phyloP scores from a whole-genome alignment of 2,797 vertebrate genomes.

The Pangasius krempfi region DNA sequence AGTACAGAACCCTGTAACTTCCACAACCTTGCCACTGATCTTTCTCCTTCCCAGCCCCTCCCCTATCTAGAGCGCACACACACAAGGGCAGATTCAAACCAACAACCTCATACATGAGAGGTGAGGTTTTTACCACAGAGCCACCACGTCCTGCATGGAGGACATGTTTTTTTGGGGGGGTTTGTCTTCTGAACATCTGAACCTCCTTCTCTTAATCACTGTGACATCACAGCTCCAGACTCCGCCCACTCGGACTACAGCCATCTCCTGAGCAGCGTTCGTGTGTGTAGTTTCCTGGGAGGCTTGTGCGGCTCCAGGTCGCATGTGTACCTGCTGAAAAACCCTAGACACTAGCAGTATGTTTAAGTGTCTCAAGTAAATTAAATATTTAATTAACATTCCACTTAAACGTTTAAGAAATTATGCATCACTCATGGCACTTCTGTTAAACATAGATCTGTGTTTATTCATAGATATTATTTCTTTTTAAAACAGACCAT shows the following conservation, averaged over 20 bases:
- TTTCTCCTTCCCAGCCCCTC: no score
- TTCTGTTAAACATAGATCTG: background rate
- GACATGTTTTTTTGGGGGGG: no score
- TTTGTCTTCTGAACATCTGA: no score
- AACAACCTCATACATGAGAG: no score
- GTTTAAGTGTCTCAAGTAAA: background rate
- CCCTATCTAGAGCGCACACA: no score
- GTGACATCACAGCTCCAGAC: background rate
- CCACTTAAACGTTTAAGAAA: background rate
- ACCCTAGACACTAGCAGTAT: background rate
- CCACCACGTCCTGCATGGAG: no score
- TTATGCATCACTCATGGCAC: background rate
- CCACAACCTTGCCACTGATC: no score
- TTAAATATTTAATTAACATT: background rate
- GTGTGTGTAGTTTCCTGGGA: background rate
- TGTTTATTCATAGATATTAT: background rate
- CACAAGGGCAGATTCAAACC: no score
- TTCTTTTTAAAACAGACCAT: background rate
- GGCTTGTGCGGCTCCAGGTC: background rate
- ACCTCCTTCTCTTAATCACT: background rate
- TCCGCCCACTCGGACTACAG: background rate
- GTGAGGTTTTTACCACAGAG: no score
- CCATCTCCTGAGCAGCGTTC: background rate
- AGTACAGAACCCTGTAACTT: no score
- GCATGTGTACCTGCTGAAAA: background rate